Base-by-base conservation (phyloP, 2,797 vertebrate genomes). In the Adrianichthys oophorus region DNA sequence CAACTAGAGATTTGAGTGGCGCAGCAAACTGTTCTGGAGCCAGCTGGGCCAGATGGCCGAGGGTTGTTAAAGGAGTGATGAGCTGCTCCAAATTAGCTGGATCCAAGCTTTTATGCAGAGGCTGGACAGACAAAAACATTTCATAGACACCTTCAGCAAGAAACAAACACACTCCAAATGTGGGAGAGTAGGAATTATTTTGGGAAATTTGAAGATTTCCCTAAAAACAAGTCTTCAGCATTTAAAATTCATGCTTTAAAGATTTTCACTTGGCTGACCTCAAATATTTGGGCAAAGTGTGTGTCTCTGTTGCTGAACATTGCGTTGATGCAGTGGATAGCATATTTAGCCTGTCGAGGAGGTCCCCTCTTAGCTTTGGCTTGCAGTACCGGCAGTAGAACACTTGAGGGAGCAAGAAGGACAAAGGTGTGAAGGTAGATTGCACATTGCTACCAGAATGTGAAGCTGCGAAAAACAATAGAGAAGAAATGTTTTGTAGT, bases 221-320 rank as follows among this genome's bases (percentile, higher is more conserved):
- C 12, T 18, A 46, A 46, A 19, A 5, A 46, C 0, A 32, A 32
- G 29, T 32, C 29, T 32, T 8, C 8, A 10, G 29, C 7, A 12
- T 37, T 37, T 26, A 6, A 5, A 26, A 6, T 26, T 26, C 26
- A 26, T 26, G 26, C 26, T 26, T 37, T 37, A 37, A 1, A 12
- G 10, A 37, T 29, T 37, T 37, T 37, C 10, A 13, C 4, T 37
- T 37, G 10, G 57, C 87, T 91, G 88, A 99, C 97, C 96, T 98
- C 97, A 81, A 99, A 99, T 87, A 99, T 98, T 79, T 99, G 98
- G 81, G 98, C 98, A 69, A 99, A 98, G 85, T 99, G 97, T 0
- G 96, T 98, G 89, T 99, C 98, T 87, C 95, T 95, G 90, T 96
- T 98, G 88, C 90, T 93, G 92, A 99, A 99, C 94, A 99, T 99